phyloP scores from a whole-genome alignment of 2,113 vertebrate species.

The Brienomyrus longianalis region DNA sequence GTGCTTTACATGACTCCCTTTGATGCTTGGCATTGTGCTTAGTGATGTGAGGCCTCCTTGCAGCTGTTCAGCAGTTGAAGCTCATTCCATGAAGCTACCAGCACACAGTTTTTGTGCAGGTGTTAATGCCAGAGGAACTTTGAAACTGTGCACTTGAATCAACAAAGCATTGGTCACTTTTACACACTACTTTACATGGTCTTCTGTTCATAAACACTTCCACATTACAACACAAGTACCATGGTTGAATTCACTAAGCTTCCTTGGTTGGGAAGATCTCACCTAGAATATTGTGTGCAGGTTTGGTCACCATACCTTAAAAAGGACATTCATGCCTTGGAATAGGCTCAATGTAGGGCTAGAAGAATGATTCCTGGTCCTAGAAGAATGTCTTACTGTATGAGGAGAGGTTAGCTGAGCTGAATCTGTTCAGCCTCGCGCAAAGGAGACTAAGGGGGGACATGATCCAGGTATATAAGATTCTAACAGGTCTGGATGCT shows the following conservation, averaged over 20 bases:
- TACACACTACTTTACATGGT: not conserved
- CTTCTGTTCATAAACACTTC: not conserved
- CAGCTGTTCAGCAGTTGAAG: not conserved
- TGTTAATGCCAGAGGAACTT: not conserved
- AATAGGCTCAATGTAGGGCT: too few relatives aligned
- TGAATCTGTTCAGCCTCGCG: too few relatives aligned
- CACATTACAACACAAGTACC: not conserved
- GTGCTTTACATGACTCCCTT: not conserved
- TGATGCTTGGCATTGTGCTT: not conserved
- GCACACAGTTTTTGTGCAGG: not conserved
- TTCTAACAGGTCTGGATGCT: too few relatives aligned
- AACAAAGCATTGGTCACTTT: not conserved
- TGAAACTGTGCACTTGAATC: not conserved
- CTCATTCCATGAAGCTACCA: not conserved
- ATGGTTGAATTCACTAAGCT: not conserved
- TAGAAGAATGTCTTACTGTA: too few relatives aligned
- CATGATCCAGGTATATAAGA: too few relatives aligned
- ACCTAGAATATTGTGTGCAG: too few relatives aligned
- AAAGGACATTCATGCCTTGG: too few relatives aligned
- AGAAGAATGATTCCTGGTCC: too few relatives aligned
- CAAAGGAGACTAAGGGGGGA: too few relatives aligned
- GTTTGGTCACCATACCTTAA: too few relatives aligned
- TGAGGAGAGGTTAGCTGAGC: too few relatives aligned
- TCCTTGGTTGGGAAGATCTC: too few relatives aligned
- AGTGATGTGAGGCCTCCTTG: not conserved